Evolutionary conservation across 2,888 invertebrate genomes (phyloP).

Genomic region (Priocnemis perturbator): DNA sequence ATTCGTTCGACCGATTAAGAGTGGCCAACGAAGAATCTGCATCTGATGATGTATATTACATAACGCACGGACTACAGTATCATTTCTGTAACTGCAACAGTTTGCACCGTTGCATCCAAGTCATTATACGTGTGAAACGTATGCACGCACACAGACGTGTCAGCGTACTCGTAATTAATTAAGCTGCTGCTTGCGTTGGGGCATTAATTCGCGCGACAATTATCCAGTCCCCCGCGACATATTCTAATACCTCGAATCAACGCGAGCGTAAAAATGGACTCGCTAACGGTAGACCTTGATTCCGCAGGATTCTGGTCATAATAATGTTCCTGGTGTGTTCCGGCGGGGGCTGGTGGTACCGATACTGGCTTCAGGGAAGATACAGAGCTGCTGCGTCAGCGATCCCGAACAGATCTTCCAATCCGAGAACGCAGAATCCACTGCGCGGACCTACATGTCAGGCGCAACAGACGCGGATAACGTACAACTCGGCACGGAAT

Average conservation of each 20-base stretch:
- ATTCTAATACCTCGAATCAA: background rate
- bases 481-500: conserved; percentile 73
- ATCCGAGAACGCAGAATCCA: conserved; percentile 61
- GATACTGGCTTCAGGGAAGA: conserved; percentile 75
- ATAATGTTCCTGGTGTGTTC: conserved; percentile 78
- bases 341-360: conserved; percentile 78
- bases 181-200: background rate
- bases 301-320: conserved; percentile 76
- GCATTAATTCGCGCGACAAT: background rate
- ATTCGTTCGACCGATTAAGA: no score
- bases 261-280: background rate
- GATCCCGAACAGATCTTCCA: conserved; percentile 66
- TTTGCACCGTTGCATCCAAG: no score
- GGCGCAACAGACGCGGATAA: conserved; percentile 72
- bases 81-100: no score
- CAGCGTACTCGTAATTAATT: background rate
- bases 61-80: no score
- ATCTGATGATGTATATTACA: background rate
- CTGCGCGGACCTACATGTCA: conserved; percentile 66
- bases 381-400: conserved; percentile 69
- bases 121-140: no score
- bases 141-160: no score
- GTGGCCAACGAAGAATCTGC: background rate
- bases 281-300: background rate
- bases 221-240: background rate